These are phyloP conservation scores for Sardinella longiceps DNA, from an alignment of 2,797 vertebrate genomes.

Conservation along the genomic window DNA sequence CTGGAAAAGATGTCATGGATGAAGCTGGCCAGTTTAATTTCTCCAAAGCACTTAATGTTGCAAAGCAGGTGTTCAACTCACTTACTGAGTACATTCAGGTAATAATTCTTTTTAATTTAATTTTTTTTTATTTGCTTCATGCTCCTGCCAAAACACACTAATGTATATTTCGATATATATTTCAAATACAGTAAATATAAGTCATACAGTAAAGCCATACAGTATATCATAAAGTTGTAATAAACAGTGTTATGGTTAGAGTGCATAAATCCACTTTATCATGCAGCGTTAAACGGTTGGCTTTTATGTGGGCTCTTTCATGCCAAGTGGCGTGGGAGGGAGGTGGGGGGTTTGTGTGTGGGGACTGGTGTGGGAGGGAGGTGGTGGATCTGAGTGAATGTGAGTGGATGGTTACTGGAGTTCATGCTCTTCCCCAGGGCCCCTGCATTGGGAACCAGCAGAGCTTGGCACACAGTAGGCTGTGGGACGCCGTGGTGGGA, in stretches of 20 bases:
- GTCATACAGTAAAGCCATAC: too few relatives aligned
- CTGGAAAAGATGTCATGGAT: conserved; percentile 93
- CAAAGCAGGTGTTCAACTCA: conserved; percentile 98
- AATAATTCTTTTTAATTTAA: too few relatives aligned
- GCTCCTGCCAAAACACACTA: background rate
- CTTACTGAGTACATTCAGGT: conserved; percentile 99
- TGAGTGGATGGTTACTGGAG: background rate
- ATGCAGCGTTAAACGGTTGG: background rate
- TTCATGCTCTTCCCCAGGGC: conserved; percentile 68
- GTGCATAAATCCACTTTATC: background rate
- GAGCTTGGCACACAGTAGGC: conserved; percentile 86
- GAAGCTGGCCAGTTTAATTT: conserved; percentile 92
- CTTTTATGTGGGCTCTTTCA: background rate
- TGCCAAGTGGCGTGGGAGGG: background rate
- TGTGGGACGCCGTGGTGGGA: conserved; percentile 89
- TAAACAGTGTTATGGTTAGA: too few relatives aligned
- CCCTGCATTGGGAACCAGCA: conserved; percentile 88
- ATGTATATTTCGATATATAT: background rate
- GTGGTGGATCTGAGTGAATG: background rate
- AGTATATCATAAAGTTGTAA: too few relatives aligned
- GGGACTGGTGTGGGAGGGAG: background rate
- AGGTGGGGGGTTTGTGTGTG: background rate
- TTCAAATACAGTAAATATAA: background rate
- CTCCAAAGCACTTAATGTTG: conserved; percentile 91
- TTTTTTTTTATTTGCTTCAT: background rate